phyloP scores from a whole-genome alignment of 37 sponge, comb jelly and placozoan genomes.

The Theonella swinhoei region DNA sequence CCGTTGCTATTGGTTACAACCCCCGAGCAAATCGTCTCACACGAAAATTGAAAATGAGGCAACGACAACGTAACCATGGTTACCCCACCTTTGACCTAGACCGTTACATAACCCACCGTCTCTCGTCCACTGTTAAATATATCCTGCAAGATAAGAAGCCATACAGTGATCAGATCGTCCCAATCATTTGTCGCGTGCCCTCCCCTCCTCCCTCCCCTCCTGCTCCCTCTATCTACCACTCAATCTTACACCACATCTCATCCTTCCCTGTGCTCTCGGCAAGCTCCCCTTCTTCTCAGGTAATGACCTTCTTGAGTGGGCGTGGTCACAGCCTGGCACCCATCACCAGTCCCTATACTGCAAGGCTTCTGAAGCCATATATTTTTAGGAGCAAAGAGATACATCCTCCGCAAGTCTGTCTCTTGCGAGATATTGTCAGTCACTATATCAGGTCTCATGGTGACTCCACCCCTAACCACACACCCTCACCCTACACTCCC shows the following conservation, averaged over 20 bases:
- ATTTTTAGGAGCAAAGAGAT: conserved; percentile 62
- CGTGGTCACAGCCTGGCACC: neutral
- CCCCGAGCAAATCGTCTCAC: conserved; percentile 24
- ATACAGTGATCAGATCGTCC: conserved; percentile 45
- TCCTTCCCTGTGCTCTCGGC: conserved; percentile 39
- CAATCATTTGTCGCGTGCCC: neutral
- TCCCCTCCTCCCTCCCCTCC: neutral
- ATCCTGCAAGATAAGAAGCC: conserved; percentile 15
- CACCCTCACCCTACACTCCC: neutral
- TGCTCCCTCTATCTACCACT: neutral
- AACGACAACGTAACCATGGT: conserved; percentile 24
- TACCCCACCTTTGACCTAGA: conserved; percentile 38
- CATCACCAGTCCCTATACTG: conserved; percentile 71
- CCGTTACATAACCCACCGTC: neutral
- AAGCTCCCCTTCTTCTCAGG: neutral
- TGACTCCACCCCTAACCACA: neutral
- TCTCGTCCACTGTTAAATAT: conserved; percentile 29
- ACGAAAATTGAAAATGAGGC: conserved; percentile 43
- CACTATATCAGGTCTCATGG: neutral
- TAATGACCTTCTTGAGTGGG: neutral
- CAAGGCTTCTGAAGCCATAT: conserved; percentile 65
- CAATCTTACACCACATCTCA: conserved; percentile 29
- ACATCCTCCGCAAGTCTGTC: conserved; percentile 31
- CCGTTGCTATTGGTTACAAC: neutral
- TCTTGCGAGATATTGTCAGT: conserved; percentile 45